Base-by-base conservation (phyloP, 2,113 vertebrate species). In the Potamarius usumacintae region DNA sequence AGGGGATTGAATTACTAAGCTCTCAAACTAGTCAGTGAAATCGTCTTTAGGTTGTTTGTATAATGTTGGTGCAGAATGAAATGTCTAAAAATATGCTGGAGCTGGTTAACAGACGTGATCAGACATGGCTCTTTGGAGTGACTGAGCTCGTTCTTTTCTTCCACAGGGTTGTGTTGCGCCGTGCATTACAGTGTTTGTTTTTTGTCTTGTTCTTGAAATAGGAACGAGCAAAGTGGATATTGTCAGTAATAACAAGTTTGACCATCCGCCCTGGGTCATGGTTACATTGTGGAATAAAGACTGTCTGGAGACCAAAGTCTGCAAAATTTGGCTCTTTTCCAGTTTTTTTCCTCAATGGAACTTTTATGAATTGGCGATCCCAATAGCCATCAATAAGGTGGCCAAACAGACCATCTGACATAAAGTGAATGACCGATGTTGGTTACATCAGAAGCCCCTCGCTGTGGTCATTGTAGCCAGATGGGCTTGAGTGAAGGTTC, bases 401-500 rank as follows among this genome's bases (percentile, higher is more conserved):
- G 9, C 48, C 25, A 27, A 42, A 65, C 57, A 11, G 57, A 60
- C 71, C 18, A 48, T 62, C n/a, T 4, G 27, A 65, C 20, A 4
- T 83, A 34, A 84, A 78, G 81, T 55, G 58, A 53, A 52, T 55
- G 82, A 79, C 65, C 79, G 34, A 74, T 84, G 57, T 67, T 60
- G 25, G 85, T 86, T 69, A 71, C 81, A 83, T 86, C 74, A 80
- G 62, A 60, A 72, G 22, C 72, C 60, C 63, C 83, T 60, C 62
- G 27, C 76, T 83, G 52, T 62, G 69, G 55, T 48, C 17, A 85
- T 86, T 83, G 74, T 88, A 17, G 82, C 58, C 20, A 11, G 79
- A 60, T 48, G 52, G 5, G 50, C 78, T 82, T 81, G 52, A 87
- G 67, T 85, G 87, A 88, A 84, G 84, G 86, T 69, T 89, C 60